Conservation (phyloP, 1,140 invertebrate genomes). For the Pinna nobilis region DNA sequence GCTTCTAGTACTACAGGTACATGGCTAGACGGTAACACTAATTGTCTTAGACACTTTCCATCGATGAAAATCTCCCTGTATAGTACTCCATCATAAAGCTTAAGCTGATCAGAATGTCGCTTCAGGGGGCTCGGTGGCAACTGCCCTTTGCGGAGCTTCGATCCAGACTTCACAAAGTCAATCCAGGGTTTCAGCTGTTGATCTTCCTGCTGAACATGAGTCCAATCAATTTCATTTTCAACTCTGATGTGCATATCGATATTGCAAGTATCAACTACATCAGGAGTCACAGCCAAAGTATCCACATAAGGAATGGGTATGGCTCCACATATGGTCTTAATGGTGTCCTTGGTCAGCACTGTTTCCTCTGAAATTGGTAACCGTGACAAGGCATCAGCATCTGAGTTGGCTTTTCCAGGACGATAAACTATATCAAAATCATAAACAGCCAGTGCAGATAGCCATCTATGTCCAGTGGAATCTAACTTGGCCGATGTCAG, state of each 20-base stretch:
- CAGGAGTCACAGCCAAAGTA: background rate
- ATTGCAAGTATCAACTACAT: background rate
- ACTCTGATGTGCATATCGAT: background rate
- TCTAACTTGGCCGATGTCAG: constrained; percentile 8
- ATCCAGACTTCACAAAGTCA: background rate
- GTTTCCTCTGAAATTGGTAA: constrained; percentile 11
- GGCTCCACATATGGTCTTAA: background rate
- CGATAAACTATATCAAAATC: constrained; percentile 1
- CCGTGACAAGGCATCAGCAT: constrained; percentile 32
- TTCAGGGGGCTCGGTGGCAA: background rate
- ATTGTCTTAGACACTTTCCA: background rate
- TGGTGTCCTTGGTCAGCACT: background rate
- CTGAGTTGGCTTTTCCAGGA: constrained; percentile 20
- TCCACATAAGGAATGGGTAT: background rate
- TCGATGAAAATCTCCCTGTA: background rate
- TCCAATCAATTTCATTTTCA: background rate
- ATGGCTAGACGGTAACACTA: constrained; percentile 14
- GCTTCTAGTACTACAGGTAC: constrained; percentile 17
- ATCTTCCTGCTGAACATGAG: background rate
- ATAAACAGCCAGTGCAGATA: background rate
- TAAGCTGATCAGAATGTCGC: too few species aligned
- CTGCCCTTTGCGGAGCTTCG: background rate
- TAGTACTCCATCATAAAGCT: constrained; percentile 4
- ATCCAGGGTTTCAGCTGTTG: background rate
- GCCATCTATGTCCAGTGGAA: constrained; percentile 6